Conservation (phyloP, 2,113 vertebrate species). For the Rostratula benghalensis region DNA sequence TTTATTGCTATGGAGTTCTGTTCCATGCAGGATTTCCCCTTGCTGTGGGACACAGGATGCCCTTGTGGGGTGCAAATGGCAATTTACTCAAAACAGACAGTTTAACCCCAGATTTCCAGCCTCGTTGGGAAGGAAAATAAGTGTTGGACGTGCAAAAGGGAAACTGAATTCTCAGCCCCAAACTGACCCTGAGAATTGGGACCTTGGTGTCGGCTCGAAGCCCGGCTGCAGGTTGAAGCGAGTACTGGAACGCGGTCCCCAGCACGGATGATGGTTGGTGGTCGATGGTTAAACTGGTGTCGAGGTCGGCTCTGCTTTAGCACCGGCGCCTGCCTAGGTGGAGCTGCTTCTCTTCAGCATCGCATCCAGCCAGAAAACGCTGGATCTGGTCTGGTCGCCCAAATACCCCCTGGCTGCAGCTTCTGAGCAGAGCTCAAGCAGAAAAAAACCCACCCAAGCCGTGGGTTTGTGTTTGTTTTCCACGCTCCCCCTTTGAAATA, state of each 20-base stretch:
- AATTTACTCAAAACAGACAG: neutral
- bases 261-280: neutral
- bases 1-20: neutral
- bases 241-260: accelerated
- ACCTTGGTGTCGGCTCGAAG: accelerated
- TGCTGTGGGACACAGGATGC: accelerated
- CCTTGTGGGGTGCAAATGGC: neutral
- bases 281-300: neutral
- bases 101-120: neutral
- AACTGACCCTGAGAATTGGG: neutral
- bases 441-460: neutral
- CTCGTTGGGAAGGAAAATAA: neutral
- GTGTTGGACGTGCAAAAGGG: neutral
- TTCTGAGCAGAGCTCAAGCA: neutral
- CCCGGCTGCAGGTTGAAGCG: neutral
- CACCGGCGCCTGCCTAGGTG: conserved; percentile 47
- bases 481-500: neutral
- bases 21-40: neutral
- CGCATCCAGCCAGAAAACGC: neutral
- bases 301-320: neutral
- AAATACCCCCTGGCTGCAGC: neutral
- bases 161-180: neutral
- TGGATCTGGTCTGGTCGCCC: neutral
- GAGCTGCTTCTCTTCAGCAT: conserved; percentile 51
- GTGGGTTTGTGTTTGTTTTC: conserved; percentile 30